Base-by-base conservation (phyloP, 2,888 invertebrate genomes). In the Cynaeus angustus region DNA sequence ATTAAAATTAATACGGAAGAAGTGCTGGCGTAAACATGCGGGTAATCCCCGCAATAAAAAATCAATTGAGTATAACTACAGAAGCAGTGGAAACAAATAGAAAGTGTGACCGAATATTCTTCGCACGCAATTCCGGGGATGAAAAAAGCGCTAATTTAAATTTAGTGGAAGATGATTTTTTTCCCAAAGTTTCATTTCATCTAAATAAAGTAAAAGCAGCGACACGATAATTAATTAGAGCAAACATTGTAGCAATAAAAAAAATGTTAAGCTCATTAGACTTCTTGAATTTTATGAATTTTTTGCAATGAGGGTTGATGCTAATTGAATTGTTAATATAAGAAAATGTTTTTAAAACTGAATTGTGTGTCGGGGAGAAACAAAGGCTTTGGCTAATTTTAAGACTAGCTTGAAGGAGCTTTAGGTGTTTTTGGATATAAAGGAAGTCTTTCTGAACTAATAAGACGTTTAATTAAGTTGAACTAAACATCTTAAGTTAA, bases 341-440 rank as follows among this genome's bases (percentile, higher is more conserved):
- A 55, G 33, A 55, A 21, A 55, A 38, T 38, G 30, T 55, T 33
- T 16, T 56, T 38, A 16, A 8, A 38, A 12, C 21, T 10, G n/a
- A n/a, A n/a, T n/a, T 45, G 13, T 46, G 45, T 46, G 30, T 59
- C 7, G n/a, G 16, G 43, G 28, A 59, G 10, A 21, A 61, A 48
- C 48, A 48, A 61, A 61, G 12, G 59, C 30, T 43, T 12, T 9
- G 58, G 41, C 43, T 58, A 10, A 43, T 46, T 59, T 43, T 21
- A 30, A 16, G 46, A 30, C 30, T 61, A 48, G 61, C 61, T 33
- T 10, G 48, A 48, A 48, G 12, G 37, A 61, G 48, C 61, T 61
- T 61, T 61, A 61, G 48, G 50, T 61, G 61, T 61, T 61, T 61
- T 61, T 33, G 21, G 26, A 37, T 48, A 61, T 61, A 61, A 61